Base-by-base conservation (phyloP, 1,140 invertebrate species). In the Drosophila tristis region DNA sequence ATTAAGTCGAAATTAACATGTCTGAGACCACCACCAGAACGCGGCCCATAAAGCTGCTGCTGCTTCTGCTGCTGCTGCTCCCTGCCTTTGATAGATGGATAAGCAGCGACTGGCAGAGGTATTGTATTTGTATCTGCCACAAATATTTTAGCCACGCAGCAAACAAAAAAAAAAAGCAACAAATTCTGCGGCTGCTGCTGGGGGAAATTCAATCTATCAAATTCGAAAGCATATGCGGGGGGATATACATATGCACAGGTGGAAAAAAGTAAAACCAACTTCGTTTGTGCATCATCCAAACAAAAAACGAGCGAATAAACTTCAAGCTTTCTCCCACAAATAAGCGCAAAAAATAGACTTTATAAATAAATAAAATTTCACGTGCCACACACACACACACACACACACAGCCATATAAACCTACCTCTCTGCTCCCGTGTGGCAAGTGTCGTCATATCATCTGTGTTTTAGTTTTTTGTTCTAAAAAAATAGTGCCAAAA, bases 1-100 rank as follows among this genome's bases (percentile, higher is more conserved):
- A 87, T 87, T 87, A 87, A 87, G 84, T 89, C 71, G 78, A 82
- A 87, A 87, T 87, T 89, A 87, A 87, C 82, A 87, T 87, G 82
- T 87, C 82, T 87, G 65, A 87, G 61, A 64, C 82, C 67, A 59
- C 68, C 39, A 43, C 9, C 48, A 73, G 13, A 54, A 42, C n/a
- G 26, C 47, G 9, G 43, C 25, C 26, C 16, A 39, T 39, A 13
- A 15, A 42, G 31, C 31, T 8, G 50, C 15, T 35, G 20, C 2
- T 5, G 13, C 51, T 39, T 15, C 8, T 31, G 29, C 29, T 9
- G 8, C 49, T 9, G 26, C 8, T 20, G 20, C 50, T 39, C 7
- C 29, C 29, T 29, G 29, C 8, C 29, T 31, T 7, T 31, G 9
- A 39, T 39, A 39, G 35, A 39, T 39, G 11, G 35, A 13, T 13